Percentiles rank a stretch among this genome's conserved stretches.
Evolutionary conservation across 2,888 invertebrate species (phyloP).

Genomic region (Chrysolina haemoptera): DNA sequence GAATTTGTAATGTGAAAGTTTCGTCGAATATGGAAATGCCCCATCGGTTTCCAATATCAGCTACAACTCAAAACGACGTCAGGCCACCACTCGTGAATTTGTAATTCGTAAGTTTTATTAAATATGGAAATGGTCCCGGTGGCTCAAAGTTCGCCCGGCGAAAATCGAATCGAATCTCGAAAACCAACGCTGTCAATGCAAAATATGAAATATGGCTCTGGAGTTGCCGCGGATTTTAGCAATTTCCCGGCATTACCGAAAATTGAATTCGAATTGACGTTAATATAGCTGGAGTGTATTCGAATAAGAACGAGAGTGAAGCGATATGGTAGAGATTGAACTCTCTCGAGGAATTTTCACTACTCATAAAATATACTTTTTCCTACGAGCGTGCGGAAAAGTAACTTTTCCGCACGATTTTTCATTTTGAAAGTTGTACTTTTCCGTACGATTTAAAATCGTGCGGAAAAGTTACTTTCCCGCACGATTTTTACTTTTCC

Average conservation of each 20-base stretch:
- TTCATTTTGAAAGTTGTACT: too few species aligned
- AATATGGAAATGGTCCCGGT: not conserved
- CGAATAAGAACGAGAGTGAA: not conserved
- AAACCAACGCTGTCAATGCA: not conserved
- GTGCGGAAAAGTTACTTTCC: too few species aligned
- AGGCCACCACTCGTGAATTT: not conserved
- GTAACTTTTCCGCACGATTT: too few species aligned
- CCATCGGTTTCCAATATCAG: not conserved
- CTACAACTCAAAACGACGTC: not conserved
- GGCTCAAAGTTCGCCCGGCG: not conserved
- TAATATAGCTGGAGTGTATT: not conserved
- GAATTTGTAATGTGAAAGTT: not conserved
- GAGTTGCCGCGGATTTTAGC: not conserved
- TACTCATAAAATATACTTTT: not conserved
- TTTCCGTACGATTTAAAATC: too few species aligned
- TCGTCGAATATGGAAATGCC: not conserved
- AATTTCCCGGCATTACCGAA: not conserved
- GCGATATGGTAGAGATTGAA: not conserved
- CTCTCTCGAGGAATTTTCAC: not conserved
- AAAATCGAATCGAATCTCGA: slow-evolving; percentile 4
- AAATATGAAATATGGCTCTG: slow-evolving; percentile 6
- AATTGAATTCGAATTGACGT: slow-evolving; percentile 14
- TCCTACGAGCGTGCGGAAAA: too few species aligned
- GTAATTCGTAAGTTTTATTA: slow-evolving; percentile 5
- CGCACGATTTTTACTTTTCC: too few species aligned